These are phyloP conservation scores for Wiebesia pumilae DNA, from an alignment of 1,140 invertebrate genomes.

Conservation along the genomic window DNA sequence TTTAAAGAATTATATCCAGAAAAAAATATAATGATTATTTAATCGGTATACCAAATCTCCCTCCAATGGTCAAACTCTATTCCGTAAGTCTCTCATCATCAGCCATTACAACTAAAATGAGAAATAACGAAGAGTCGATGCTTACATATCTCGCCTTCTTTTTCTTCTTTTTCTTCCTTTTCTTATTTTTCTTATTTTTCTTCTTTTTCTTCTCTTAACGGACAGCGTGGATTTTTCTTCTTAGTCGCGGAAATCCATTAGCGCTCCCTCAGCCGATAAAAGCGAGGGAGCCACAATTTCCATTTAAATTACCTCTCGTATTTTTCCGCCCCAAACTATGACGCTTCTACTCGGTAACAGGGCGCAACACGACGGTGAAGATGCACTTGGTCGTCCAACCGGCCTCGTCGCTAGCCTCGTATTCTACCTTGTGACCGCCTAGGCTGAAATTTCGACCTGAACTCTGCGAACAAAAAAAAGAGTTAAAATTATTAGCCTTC, in stretches of 20 bases:
- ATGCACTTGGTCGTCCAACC: slow-evolving; percentile 73
- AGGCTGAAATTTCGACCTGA: slow-evolving; percentile 68
- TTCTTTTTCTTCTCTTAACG: background rate
- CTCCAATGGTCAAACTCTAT: background rate
- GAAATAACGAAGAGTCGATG: background rate
- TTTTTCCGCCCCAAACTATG: background rate
- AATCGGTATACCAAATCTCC: background rate
- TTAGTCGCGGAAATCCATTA: slow-evolving; percentile 44
- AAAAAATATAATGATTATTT: background rate
- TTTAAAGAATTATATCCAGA: background rate
- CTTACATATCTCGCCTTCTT: background rate
- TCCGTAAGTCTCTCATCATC: background rate
- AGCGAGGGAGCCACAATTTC: background rate
- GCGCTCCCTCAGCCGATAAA: background rate
- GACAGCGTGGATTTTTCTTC: background rate
- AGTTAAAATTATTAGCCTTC: background rate
- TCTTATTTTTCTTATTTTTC: background rate
- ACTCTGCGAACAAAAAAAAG: slow-evolving; percentile 61
- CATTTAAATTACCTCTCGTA: slow-evolving; percentile 21
- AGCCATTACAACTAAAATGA: background rate
- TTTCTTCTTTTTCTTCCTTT: background rate
- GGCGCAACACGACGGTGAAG: slow-evolving; percentile 68
- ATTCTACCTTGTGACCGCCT: slow-evolving; percentile 70
- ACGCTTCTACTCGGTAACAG: slow-evolving; percentile 58
- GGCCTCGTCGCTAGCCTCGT: slow-evolving; percentile 72